Evolutionary conservation across 1,140 invertebrate species (phyloP), one percentile per base, ranked within the genome.

Genomic region (Saccostrea echinata): DNA sequence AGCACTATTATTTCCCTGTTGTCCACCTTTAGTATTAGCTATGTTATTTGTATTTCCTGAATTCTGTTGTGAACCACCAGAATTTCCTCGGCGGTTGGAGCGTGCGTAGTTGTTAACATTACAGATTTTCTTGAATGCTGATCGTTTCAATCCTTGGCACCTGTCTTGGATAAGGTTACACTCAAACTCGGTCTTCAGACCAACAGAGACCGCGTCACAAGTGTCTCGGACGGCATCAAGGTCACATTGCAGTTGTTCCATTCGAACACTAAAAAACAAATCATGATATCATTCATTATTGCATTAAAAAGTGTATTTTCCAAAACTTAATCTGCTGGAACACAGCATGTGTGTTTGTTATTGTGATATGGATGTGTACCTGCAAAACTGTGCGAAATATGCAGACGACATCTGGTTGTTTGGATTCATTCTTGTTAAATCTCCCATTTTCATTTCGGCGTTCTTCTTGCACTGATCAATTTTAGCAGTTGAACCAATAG

Each of bases 201-300:
- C 91, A n/a, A 90, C 43, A 0, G 88, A 71, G 16, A 84, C 89
- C 21, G 84, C 61, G 8, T 57, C 82, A 71, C 90, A 91, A 12
- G 80, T 53, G 21, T 55, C 43, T 21, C 83, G 90, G 83, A 88
- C 87, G 21, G 85, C 90, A 35, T 90, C 88, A 16, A 91, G 81
- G 64, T 91, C 91, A 82, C 91, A 91, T 33, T 88, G 64, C 13
- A 91, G 88, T 30, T 91, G 91, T 83, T 91, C 91, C 27, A 91
- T 61, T 24, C 85, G 86, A 12, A 90, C 85, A 61, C 91, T 91
- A 64, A 12, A 85, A 90, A 53, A 30, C 43, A 43, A 43, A 43
- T 43, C 9, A 43, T 9, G 43, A 43, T 43, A 43, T 43, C 43
- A 6, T 43, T 43, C 43, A 43, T 43, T 43, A 43, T 43, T 43